Conservation (phyloP, 2,113 vertebrate species). For the Carassius gibelio region DNA sequence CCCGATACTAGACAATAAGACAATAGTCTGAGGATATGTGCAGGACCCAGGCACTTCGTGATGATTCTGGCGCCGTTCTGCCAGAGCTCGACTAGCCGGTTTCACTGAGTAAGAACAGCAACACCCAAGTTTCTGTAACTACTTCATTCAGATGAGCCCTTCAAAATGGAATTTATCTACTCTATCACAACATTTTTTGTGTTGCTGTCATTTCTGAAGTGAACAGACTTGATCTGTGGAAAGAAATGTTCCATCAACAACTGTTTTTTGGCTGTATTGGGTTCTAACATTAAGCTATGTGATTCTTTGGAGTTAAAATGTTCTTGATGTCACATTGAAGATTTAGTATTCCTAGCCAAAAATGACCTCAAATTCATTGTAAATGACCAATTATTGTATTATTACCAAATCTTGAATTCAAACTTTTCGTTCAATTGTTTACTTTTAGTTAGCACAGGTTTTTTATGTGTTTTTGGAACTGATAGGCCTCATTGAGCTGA, state of each 20-base stretch:
- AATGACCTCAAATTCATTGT: neutral
- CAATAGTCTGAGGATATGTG: neutral
- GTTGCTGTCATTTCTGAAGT: neutral
- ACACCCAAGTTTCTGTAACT: conserved; percentile 44
- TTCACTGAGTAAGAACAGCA: conserved; percentile 18
- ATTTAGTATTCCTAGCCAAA: neutral
- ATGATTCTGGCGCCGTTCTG: conserved; percentile 2
- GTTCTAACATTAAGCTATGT: too few species aligned
- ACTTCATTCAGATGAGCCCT: neutral
- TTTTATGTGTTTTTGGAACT: neutral
- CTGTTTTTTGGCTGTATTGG: neutral
- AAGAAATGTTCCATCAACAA: neutral
- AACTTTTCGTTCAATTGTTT: neutral
- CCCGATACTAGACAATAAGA: neutral
- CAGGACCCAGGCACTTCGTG: too few species aligned
- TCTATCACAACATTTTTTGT: conserved; percentile 4
- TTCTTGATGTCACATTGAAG: neutral
- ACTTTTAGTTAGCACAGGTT: neutral
- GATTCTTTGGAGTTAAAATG: neutral
- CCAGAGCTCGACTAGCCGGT: conserved; percentile 39
- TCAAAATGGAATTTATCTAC: neutral
- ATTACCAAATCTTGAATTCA: neutral
- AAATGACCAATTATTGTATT: too few species aligned
- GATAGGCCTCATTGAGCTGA: neutral
- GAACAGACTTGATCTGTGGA: neutral